A percentile compares a stretch with the other conserved stretches of the same genome.
These are phyloP conservation scores for Cheirogaleus medius DNA, from an alignment of 2,113 vertebrate species.

Conservation along the genomic window DNA sequence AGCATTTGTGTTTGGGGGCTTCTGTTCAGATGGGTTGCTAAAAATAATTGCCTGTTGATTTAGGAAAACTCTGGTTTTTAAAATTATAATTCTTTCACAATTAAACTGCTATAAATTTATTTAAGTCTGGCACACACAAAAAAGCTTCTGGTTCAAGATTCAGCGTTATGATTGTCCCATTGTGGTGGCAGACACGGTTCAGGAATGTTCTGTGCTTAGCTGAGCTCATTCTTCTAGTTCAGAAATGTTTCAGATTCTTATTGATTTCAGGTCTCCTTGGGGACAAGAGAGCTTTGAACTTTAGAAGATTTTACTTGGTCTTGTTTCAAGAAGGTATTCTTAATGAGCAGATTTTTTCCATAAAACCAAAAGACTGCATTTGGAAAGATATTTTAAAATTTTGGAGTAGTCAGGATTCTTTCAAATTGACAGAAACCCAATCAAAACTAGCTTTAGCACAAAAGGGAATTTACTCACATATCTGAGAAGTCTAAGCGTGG, in stretches of 20 bases:
- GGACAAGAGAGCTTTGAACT: slow-evolving; percentile 45
- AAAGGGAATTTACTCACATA: neutral
- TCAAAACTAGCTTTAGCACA: neutral
- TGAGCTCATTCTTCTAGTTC: slow-evolving; percentile 57
- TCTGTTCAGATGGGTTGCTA: slow-evolving; percentile 38
- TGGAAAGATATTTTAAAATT: slow-evolving; percentile 41
- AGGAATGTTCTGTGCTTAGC: slow-evolving; percentile 59
- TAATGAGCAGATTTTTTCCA: neutral
- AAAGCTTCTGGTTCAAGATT: slow-evolving; percentile 51
- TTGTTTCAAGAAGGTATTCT: slow-evolving; percentile 51
- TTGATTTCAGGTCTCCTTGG: slow-evolving; percentile 57
- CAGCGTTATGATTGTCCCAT: slow-evolving; percentile 26
- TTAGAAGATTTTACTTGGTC: slow-evolving; percentile 54
- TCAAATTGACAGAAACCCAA: slow-evolving; percentile 6
- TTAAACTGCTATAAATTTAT: slow-evolving; percentile 32
- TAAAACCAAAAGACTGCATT: neutral
- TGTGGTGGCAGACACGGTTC: slow-evolving; percentile 42
- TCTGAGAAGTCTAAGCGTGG: neutral
- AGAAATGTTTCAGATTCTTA: slow-evolving; percentile 65
- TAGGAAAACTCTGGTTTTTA: slow-evolving; percentile 35
- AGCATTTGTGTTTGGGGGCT: neutral
- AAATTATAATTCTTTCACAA: slow-evolving; percentile 37
- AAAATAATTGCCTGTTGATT: slow-evolving; percentile 46
- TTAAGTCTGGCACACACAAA: slow-evolving; percentile 8
- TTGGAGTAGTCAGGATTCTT: slow-evolving; percentile 37